phyloP scores from a whole-genome alignment of 2,888 invertebrate species.

The Caenorhabditis sp. region DNA sequence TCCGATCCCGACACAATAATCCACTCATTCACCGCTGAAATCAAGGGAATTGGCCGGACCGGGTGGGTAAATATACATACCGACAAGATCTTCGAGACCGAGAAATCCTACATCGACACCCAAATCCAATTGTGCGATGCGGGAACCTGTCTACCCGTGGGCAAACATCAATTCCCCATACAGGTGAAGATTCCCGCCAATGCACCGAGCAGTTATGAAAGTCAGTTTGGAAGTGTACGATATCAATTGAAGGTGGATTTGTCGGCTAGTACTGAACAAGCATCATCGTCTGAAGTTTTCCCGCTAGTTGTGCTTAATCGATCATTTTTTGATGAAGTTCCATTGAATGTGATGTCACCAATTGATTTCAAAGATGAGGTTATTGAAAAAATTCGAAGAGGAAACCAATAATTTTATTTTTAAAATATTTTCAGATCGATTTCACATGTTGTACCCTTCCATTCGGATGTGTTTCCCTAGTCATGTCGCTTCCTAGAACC shows the following conservation, averaged over 20 bases:
- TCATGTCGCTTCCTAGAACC: slow-evolving; percentile 62
- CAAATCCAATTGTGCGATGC: slow-evolving; percentile 52
- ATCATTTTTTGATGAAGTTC: slow-evolving; percentile 67
- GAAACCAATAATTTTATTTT: not conserved
- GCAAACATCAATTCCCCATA: slow-evolving; percentile 67
- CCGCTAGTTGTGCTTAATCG: slow-evolving; percentile 66
- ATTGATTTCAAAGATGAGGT: slow-evolving; percentile 66
- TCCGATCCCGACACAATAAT: slow-evolving; percentile 66
- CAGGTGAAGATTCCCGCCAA: slow-evolving; percentile 59
- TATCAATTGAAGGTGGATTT: slow-evolving; percentile 63
- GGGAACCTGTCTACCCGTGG: slow-evolving; percentile 53
- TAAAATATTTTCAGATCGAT: slow-evolving; percentile 53
- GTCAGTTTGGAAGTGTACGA: slow-evolving; percentile 66
- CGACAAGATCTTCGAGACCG: slow-evolving; percentile 69
- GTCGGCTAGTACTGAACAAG: slow-evolving; percentile 62
- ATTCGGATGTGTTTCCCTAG: slow-evolving; percentile 66
- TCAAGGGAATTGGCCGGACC: slow-evolving; percentile 57
- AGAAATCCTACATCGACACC: slow-evolving; percentile 57
- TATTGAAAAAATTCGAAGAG: not conserved
- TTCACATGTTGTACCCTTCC: slow-evolving; percentile 69
- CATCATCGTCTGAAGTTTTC: slow-evolving; percentile 63
- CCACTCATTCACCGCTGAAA: slow-evolving; percentile 49
- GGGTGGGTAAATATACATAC: slow-evolving; percentile 71
- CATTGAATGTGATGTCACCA: slow-evolving; percentile 60
- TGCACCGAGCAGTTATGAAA: slow-evolving; percentile 64